A percentile compares a stretch with the other conserved stretches of the same genome.
Conservation (phyloP, 2,113 vertebrate genomes). For the Herpailurus yagouaroundi region DNA sequence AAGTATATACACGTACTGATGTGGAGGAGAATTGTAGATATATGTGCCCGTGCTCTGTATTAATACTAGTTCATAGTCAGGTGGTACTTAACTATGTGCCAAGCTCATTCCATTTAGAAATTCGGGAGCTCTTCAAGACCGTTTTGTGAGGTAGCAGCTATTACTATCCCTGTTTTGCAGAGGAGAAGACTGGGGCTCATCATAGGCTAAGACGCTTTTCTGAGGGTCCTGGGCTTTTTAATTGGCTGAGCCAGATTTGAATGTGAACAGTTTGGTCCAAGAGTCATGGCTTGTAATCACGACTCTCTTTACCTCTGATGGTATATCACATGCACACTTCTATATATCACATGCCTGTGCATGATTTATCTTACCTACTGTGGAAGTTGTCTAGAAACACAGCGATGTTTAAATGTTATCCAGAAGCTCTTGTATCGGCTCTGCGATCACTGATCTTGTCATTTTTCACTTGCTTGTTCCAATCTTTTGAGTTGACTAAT, state of each 20-base stretch:
- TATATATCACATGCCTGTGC: accelerated
- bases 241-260: not conserved
- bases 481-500: not conserved
- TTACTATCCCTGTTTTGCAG: not conserved
- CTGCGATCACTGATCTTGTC: not conserved
- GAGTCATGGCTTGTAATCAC: not conserved
- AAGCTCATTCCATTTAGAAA: not conserved
- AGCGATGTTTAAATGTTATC: not conserved
- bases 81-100: not conserved
- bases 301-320: not conserved
- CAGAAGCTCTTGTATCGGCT: not conserved
- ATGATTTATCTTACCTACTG: not conserved
- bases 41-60: not conserved
- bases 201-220: not conserved
- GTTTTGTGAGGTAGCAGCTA: not conserved
- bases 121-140: not conserved
- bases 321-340: no score
- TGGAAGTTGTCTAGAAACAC: not conserved
- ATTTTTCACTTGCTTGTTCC: not conserved
- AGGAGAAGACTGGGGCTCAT: not conserved
- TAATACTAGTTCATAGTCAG: not conserved
- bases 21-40: not conserved
- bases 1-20: not conserved
- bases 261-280: not conserved
- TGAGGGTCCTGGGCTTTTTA: not conserved